phyloP scores from a whole-genome alignment of 2,113 vertebrate species.

The Tachycineta bicolor region DNA sequence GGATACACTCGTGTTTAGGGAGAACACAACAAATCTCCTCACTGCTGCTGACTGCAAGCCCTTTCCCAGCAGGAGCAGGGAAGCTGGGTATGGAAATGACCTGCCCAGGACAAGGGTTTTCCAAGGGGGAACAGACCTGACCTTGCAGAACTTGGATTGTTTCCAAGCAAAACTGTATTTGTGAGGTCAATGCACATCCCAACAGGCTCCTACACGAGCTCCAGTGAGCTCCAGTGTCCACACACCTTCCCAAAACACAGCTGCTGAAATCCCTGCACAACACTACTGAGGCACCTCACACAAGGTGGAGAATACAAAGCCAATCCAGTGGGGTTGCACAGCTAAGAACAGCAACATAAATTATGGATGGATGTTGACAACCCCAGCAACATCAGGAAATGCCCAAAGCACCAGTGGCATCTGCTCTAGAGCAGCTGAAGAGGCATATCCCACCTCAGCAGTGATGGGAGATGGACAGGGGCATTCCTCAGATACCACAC shows the following conservation, averaged over 20 bases:
- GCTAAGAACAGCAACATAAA: neutral
- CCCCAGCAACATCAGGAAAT: neutral
- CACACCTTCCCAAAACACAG: neutral
- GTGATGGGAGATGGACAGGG: neutral
- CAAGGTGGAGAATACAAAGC: neutral
- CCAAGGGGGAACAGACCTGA: neutral
- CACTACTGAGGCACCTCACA: neutral
- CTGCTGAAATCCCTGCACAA: neutral
- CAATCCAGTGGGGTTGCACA: neutral
- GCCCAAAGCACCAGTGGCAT: neutral
- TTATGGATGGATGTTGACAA: neutral
- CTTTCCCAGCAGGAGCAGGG: neutral
- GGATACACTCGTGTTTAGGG: rapidly evolving
- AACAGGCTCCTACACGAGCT: neutral
- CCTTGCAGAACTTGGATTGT: neutral
- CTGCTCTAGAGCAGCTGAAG: neutral
- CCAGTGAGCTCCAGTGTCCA: neutral
- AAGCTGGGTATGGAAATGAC: neutral
- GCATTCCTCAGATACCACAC: neutral
- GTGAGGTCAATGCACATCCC: neutral
- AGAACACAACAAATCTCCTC: neutral
- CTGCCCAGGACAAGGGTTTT: neutral
- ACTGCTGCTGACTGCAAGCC: neutral
- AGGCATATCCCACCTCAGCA: neutral
- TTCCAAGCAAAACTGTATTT: neutral